Evolutionary conservation across 37 sponge, comb jelly and placozoan species (phyloP).

Genomic region (Beroe ovata): DNA sequence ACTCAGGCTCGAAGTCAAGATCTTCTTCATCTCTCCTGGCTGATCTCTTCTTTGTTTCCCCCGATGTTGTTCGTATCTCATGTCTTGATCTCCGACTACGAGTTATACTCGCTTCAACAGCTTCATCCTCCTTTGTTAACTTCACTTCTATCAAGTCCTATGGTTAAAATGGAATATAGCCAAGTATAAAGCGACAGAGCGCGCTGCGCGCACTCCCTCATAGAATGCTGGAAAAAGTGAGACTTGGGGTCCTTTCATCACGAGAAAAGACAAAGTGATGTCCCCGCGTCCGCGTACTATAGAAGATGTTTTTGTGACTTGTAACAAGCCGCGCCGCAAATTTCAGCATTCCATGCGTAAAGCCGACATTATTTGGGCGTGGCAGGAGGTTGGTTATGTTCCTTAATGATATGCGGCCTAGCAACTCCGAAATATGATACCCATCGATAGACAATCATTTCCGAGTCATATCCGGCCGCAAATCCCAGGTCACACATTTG

Average conservation of each 20-base stretch:
- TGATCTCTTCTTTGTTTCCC: conserved; percentile 8
- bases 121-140: conserved; percentile 38
- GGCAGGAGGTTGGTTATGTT: too few relatives aligned
- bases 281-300: too few relatives aligned
- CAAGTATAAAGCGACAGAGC: not conserved
- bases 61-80: not conserved
- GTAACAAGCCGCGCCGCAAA: too few relatives aligned
- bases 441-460: too few relatives aligned
- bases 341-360: too few relatives aligned
- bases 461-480: too few relatives aligned
- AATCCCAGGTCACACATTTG: too few relatives aligned
- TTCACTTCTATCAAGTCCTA: conserved; percentile 42
- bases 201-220: not conserved
- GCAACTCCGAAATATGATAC: too few relatives aligned
- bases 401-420: too few relatives aligned
- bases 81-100: not conserved
- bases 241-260: not conserved
- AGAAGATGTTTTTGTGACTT: too few relatives aligned
- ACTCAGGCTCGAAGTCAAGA: conserved; percentile 53
- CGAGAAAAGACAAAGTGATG: too few relatives aligned
- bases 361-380: too few relatives aligned
- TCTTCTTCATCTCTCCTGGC: conserved; percentile 21
- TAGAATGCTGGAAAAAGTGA: not conserved
- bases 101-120: not conserved
- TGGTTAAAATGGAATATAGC: not conserved